These are phyloP conservation scores for Littorina saxatilis DNA, from an alignment of 1,140 invertebrate species.

Conservation along the genomic window DNA sequence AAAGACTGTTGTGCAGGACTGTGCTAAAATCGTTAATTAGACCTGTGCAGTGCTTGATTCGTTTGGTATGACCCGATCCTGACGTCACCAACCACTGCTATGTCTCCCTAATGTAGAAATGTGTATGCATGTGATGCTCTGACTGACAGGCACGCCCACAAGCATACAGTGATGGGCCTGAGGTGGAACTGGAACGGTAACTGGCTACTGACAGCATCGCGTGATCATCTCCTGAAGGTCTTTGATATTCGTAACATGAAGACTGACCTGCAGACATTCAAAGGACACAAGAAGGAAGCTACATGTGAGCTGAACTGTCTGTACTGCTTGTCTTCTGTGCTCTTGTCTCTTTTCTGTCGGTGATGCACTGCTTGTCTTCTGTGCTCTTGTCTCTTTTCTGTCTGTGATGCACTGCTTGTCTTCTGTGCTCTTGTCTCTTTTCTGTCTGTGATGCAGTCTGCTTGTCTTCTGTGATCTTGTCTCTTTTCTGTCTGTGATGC, in stretches of 20 bases:
- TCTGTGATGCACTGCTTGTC: not conserved
- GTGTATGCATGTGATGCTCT: too few relatives aligned
- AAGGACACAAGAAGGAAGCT: constrained; percentile 99
- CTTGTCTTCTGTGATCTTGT: too few relatives aligned
- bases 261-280: constrained; percentile 96
- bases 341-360: not conserved
- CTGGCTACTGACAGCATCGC: constrained; percentile 98
- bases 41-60: too few relatives aligned
- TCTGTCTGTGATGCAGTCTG: too few relatives aligned
- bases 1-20: too few relatives aligned
- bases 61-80: too few relatives aligned
- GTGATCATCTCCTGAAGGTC: constrained; percentile 98
- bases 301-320: constrained; percentile 86
- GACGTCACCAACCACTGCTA: too few relatives aligned
- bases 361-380: not conserved
- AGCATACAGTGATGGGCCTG: constrained; percentile 99
- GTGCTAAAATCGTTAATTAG: too few relatives aligned
- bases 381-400: not conserved
- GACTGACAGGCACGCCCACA: constrained; percentile 98
- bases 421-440: too few relatives aligned
- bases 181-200: constrained; percentile 99
- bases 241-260: constrained; percentile 97
- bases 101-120: too few relatives aligned
- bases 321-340: not conserved
- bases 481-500: too few relatives aligned